These are phyloP conservation scores for Xerus inauris DNA, from an alignment of 2,113 vertebrate genomes.

Conservation along the genomic window DNA sequence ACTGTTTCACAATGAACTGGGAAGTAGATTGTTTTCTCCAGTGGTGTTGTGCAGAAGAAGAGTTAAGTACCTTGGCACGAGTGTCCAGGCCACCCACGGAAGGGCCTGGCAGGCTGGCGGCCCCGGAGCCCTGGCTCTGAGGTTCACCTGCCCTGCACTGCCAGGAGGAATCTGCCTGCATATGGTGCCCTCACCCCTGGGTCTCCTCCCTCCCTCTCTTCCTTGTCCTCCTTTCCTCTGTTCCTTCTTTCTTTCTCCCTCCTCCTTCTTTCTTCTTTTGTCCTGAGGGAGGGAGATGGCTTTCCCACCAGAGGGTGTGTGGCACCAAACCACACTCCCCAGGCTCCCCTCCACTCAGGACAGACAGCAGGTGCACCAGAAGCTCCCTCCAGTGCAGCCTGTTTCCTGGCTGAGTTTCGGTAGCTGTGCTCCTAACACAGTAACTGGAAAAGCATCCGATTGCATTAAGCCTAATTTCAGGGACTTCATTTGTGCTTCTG, in stretches of 20 bases:
- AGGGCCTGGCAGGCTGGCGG: too few species aligned
- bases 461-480: neutral
- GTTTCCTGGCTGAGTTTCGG: neutral
- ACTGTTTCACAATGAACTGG: neutral
- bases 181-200: too few species aligned
- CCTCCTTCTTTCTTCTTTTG: too few species aligned
- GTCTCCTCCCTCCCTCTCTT: too few species aligned
- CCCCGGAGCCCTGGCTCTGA: accelerated
- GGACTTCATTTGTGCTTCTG: neutral
- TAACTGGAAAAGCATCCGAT: neutral
- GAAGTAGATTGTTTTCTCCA: neutral
- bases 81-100: too few species aligned
- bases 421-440: neutral
- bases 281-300: neutral
- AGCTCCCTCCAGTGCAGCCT: neutral
- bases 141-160: accelerated
- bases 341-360: accelerated
- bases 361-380: accelerated
- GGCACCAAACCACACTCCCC: accelerated
- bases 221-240: accelerated
- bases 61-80: neutral
- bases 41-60: neutral
- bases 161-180: neutral
- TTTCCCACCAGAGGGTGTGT: neutral
- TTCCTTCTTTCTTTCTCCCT: accelerated